Conservation (phyloP, 2,797 vertebrate genomes). For the Bucorvus abyssinicus region DNA sequence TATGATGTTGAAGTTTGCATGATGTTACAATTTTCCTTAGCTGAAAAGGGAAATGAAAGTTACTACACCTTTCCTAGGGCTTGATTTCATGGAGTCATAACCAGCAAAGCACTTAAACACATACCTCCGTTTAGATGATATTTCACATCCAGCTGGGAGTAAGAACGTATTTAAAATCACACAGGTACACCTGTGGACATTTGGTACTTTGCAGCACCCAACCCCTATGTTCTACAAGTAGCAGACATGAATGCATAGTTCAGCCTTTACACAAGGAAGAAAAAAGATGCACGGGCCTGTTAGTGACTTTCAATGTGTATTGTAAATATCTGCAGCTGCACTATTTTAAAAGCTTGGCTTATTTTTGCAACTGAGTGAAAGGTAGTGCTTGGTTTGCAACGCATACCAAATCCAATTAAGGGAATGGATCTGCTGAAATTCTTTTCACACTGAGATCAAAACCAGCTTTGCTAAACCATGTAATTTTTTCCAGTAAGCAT, state of each 20-base stretch:
- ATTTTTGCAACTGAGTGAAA: slow-evolving; percentile 58
- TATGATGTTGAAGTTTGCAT: background rate
- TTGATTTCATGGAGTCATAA: background rate
- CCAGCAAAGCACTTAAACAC: background rate
- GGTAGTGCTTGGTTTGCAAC: slow-evolving; percentile 66
- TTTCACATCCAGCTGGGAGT: background rate
- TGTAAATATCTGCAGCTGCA: slow-evolving; percentile 36
- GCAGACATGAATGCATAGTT: background rate
- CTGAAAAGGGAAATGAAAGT: background rate
- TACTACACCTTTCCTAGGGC: background rate
- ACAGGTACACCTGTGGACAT: background rate
- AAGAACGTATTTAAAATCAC: background rate
- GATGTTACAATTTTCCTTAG: background rate
- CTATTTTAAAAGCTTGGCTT: slow-evolving; percentile 56
- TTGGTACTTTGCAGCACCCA: background rate
- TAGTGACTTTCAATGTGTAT: background rate
- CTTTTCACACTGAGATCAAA: slow-evolving; percentile 71
- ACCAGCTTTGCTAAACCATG: slow-evolving; percentile 66
- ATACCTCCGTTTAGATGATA: background rate
- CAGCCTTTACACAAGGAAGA: background rate
- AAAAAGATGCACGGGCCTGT: background rate
- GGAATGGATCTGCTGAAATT: slow-evolving; percentile 58
- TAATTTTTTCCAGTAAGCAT: slow-evolving; percentile 66
- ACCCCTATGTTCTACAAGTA: background rate
- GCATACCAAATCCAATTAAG: slow-evolving; percentile 76